Evolutionary conservation across 35 echinoderm and acorn worm species (phyloP).

Genomic region (Anneissia japonica): DNA sequence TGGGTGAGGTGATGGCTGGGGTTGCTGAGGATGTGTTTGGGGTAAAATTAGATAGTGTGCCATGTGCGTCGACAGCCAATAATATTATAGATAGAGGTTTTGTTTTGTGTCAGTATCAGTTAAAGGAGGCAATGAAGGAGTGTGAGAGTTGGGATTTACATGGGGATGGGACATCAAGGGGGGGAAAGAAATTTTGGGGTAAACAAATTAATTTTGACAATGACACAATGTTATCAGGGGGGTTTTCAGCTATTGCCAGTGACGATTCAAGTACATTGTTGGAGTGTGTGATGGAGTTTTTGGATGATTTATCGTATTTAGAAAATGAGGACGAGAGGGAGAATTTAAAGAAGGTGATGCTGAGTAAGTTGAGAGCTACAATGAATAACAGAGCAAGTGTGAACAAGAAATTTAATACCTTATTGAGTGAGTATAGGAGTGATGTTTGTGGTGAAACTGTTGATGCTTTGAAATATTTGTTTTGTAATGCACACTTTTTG

Average conservation of each 20-base stretch:
- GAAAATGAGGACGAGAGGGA: not conserved
- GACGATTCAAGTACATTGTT: not conserved
- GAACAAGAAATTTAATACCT: not conserved
- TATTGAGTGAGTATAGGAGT: not conserved
- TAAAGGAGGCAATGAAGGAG: not conserved
- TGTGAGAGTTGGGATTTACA: not conserved
- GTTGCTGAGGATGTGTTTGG: not conserved
- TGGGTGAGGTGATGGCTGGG: not conserved
- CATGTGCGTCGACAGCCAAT: not conserved
- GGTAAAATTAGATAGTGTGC: not conserved
- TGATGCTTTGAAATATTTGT: slow-evolving; percentile 12
- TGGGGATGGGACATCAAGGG: no score
- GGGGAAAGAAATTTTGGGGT: no score
- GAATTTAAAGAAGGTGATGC: not conserved
- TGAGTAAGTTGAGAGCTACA: not conserved
- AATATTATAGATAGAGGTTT: not conserved
- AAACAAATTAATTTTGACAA: not conserved
- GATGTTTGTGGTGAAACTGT: not conserved
- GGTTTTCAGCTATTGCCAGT: not conserved
- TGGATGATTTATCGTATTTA: not conserved
- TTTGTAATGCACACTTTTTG: slow-evolving; percentile 43
- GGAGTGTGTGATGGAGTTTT: not conserved
- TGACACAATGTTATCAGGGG: not conserved
- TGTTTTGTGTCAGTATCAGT: not conserved
- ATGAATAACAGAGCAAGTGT: not conserved